phyloP scores from a whole-genome alignment of 2,797 vertebrate genomes.

The Loris lydekkerianus region DNA sequence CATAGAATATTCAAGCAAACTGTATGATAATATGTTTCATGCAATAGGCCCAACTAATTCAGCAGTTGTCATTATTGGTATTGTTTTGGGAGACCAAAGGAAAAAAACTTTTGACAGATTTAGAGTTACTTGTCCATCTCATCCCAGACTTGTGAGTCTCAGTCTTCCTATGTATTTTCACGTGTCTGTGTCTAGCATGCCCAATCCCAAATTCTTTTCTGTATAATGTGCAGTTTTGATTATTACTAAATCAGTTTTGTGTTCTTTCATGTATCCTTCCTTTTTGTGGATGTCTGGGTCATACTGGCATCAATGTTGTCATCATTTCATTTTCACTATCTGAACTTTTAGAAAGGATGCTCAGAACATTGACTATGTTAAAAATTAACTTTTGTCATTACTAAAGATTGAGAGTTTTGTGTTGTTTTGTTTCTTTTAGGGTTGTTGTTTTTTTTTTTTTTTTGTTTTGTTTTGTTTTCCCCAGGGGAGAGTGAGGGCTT shows the following conservation, averaged over 20 bases:
- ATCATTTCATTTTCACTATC: slow-evolving; percentile 48
- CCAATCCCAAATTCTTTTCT: not conserved
- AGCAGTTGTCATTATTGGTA: not conserved
- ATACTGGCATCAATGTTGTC: not conserved
- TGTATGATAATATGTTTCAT: not conserved
- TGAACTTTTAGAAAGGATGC: not conserved
- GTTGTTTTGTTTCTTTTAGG: too few relatives aligned
- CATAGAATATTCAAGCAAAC: not conserved
- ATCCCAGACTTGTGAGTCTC: not conserved
- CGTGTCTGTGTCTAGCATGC: not conserved
- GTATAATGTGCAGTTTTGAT: not conserved
- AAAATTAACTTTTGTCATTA: not conserved
- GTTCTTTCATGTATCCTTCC: not conserved
- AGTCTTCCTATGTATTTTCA: not conserved
- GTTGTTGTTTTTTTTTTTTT: too few relatives aligned
- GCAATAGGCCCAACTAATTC: not conserved
- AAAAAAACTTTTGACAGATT: not conserved
- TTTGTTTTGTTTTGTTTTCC: too few relatives aligned
- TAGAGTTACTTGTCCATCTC: not conserved
- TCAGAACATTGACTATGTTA: not conserved
- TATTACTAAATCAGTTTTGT: not conserved
- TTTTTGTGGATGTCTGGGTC: slow-evolving; percentile 1
- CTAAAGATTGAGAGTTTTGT: not conserved
- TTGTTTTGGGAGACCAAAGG: not conserved
- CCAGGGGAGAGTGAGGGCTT: too few relatives aligned